Conservation (phyloP, 2,797 vertebrate species). For the Anguilla megastoma region DNA sequence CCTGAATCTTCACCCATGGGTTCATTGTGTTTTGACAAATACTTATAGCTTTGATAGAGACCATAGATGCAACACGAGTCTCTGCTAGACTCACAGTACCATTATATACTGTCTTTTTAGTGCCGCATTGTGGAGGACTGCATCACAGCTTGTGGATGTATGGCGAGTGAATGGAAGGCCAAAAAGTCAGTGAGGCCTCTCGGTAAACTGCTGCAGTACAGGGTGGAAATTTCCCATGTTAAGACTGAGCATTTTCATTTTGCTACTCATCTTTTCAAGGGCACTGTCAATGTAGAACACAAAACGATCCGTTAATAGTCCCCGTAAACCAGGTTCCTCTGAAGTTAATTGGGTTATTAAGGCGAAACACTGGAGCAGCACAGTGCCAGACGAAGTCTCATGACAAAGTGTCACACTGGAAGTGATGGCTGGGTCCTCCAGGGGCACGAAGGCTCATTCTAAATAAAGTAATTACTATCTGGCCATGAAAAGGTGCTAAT, state of each 20-base stretch:
- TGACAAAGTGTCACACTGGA: not conserved
- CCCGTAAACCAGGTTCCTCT: constrained; percentile 9
- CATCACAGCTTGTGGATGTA: not conserved
- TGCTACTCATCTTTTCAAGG: not conserved
- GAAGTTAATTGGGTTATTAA: constrained; percentile 35
- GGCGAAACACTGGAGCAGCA: constrained; percentile 10
- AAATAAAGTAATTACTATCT: constrained; percentile 18
- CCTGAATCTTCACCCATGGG: too few species aligned
- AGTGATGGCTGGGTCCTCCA: constrained; percentile 13
- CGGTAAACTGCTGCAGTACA: not conserved
- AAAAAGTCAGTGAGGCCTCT: not conserved
- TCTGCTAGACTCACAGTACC: not conserved
- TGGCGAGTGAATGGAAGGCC: not conserved
- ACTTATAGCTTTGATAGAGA: not conserved
- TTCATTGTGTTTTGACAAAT: not conserved
- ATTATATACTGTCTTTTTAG: not conserved
- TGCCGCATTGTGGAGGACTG: not conserved
- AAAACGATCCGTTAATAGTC: constrained; percentile 15
- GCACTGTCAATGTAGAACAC: constrained; percentile 17
- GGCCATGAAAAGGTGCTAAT: constrained; percentile 25
- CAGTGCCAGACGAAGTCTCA: constrained; percentile 27
- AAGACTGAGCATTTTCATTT: not conserved
- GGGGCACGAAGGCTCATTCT: constrained; percentile 20
- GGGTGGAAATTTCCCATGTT: not conserved
- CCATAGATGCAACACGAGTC: not conserved